These are phyloP conservation scores for Euplagia quadripunctaria DNA, from an alignment of 2,888 invertebrate genomes.

Conservation along the genomic window DNA sequence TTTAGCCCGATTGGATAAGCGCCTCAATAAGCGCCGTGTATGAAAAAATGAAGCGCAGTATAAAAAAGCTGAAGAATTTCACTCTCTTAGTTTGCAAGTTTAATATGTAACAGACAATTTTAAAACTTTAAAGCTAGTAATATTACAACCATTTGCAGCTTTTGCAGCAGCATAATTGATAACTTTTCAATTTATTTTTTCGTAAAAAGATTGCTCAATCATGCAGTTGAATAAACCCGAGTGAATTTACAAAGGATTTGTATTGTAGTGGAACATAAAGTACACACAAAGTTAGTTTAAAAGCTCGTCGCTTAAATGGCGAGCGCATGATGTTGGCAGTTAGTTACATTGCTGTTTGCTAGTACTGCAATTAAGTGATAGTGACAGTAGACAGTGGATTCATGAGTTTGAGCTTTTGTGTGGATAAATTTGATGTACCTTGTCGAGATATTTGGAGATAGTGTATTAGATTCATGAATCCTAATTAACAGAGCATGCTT, in stretches of 20 bases:
- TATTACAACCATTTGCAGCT: neutral
- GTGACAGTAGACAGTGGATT: slow-evolving; percentile 2
- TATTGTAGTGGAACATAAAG: slow-evolving; percentile 17
- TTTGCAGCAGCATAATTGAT: neutral
- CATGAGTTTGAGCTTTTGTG: neutral
- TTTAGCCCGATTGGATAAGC: no score
- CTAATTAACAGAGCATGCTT: neutral
- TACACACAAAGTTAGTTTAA: slow-evolving; percentile 26
- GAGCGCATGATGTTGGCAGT: slow-evolving; percentile 22
- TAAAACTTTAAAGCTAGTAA: neutral
- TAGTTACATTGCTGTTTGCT: slow-evolving; percentile 22
- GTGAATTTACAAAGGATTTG: slow-evolving; percentile 11
- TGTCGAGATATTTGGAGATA: neutral
- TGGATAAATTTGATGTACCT: neutral
- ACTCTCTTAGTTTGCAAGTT: no score
- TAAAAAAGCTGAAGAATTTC: no score
- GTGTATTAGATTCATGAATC: neutral
- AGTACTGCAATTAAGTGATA: slow-evolving; percentile 22
- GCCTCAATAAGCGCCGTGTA: no score
- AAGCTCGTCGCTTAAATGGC: slow-evolving; percentile 20
- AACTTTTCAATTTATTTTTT: neutral
- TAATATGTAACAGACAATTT: no score
- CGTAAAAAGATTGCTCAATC: neutral
- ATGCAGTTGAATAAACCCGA: slow-evolving; percentile 6
- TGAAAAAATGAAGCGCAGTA: no score